Conservation (phyloP, 2,888 invertebrate genomes). For the Cryptops parisi region DNA sequence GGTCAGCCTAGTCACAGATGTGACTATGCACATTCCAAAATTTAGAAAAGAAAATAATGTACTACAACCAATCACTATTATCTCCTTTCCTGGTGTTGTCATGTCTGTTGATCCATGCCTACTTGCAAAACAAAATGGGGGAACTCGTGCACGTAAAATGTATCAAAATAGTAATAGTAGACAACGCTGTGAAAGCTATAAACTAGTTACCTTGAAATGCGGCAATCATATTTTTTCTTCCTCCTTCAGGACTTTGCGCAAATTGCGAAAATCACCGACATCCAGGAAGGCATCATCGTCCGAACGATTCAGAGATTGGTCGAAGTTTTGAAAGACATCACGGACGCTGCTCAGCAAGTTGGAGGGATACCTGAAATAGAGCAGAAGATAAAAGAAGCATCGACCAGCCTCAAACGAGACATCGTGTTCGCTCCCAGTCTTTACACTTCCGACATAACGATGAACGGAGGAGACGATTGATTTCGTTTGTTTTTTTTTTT, state of each 20-base stretch:
- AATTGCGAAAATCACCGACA: slow-evolving; percentile 80
- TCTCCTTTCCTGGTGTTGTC: too few species aligned
- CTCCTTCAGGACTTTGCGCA: slow-evolving; percentile 64
- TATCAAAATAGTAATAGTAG: background rate
- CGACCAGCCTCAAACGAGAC: slow-evolving; percentile 81
- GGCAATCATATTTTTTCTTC: slow-evolving; percentile 12
- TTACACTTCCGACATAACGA: slow-evolving; percentile 46
- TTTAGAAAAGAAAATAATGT: too few species aligned
- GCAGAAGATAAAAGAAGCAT: slow-evolving; percentile 90
- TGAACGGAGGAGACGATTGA: background rate
- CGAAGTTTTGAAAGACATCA: slow-evolving; percentile 77
- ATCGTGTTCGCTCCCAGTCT: slow-evolving; percentile 96
- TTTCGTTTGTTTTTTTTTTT: too few species aligned
- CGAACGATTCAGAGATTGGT: slow-evolving; percentile 91
- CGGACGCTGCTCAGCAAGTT: slow-evolving; percentile 80
- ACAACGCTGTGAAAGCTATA: too few species aligned
- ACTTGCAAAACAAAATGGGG: too few species aligned
- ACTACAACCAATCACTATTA: too few species aligned
- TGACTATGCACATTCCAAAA: too few species aligned
- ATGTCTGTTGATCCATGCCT: too few species aligned
- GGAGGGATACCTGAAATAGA: slow-evolving; percentile 84
- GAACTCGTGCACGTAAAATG: too few species aligned
- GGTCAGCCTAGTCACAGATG: too few species aligned
- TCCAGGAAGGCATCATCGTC: slow-evolving; percentile 96
- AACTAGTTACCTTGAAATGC: background rate